These are phyloP conservation scores for Scleropages formosus DNA, from an alignment of 2,797 vertebrate species.

Conservation along the genomic window DNA sequence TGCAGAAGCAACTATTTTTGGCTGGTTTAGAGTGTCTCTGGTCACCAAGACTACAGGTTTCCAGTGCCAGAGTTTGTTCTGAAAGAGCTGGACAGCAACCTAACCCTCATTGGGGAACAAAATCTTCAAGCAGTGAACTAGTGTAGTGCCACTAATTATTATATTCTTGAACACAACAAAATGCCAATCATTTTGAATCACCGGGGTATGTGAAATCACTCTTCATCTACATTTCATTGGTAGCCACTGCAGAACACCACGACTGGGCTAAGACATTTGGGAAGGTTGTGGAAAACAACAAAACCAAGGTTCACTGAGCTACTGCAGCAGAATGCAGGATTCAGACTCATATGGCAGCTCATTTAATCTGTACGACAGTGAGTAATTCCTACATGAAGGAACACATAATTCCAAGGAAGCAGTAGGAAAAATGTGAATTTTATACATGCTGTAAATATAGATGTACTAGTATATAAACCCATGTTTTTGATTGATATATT, in stretches of 20 bases:
- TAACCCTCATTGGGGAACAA: slow-evolving; percentile 24
- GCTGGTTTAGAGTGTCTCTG: slow-evolving; percentile 50
- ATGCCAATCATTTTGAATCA: neutral
- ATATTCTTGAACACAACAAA: neutral
- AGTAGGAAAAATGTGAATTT: too few relatives aligned
- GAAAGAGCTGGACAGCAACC: slow-evolving; percentile 48
- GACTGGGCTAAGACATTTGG: too few relatives aligned
- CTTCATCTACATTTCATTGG: neutral
- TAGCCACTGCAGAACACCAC: neutral
- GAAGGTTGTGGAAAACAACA: too few relatives aligned
- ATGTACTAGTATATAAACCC: too few relatives aligned
- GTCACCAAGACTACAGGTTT: neutral
- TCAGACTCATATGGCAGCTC: too few relatives aligned
- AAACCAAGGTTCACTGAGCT: too few relatives aligned
- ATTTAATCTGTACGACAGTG: too few relatives aligned
- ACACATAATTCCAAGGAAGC: too few relatives aligned
- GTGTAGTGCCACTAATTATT: slow-evolving; percentile 44
- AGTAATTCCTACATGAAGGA: too few relatives aligned
- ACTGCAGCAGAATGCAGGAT: too few relatives aligned
- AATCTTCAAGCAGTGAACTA: slow-evolving; percentile 39
- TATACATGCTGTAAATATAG: too few relatives aligned
- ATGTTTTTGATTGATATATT: too few relatives aligned
- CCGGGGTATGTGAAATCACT: neutral
- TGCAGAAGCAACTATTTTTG: slow-evolving; percentile 51
- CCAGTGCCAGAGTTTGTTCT: slow-evolving; percentile 29